Percentiles rank a stretch among this genome's conserved stretches.
Conservation (phyloP, 2,113 vertebrate genomes). For the Anoura caudifer region DNA sequence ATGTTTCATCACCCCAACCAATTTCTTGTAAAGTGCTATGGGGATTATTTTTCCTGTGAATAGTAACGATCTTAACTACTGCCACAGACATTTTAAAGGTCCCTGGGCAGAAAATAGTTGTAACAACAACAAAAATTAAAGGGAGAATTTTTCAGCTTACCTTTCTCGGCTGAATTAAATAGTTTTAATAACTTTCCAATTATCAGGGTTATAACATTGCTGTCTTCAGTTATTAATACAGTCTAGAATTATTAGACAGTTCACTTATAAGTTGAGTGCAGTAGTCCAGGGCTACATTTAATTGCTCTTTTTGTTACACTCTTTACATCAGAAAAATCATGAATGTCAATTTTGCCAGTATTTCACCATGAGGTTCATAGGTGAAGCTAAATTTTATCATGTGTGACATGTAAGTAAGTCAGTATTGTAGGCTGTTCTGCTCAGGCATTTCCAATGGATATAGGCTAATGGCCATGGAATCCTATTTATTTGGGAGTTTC, state of each 20-base stretch:
- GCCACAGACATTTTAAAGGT: constrained; percentile 85
- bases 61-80: constrained; percentile 86
- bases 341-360: constrained; percentile 45
- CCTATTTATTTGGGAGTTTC: constrained; percentile 49
- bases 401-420: constrained; percentile 58
- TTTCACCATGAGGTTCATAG: constrained; percentile 15
- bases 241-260: background rate
- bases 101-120: constrained; percentile 88
- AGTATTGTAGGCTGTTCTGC: constrained; percentile 48
- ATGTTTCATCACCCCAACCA: constrained; percentile 84
- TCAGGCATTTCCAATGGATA: constrained; percentile 37
- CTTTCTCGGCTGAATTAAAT: constrained; percentile 58
- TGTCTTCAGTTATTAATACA: background rate
- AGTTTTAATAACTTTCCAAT: constrained; percentile 54
- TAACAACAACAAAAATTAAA: constrained; percentile 78
- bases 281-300: background rate
- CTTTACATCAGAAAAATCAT: constrained; percentile 15
- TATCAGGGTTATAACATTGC: constrained; percentile 21
- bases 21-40: constrained; percentile 85
- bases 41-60: constrained; percentile 83
- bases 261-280: background rate
- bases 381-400: constrained; percentile 12
- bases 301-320: constrained; percentile 54
- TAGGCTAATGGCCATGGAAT: constrained; percentile 48
- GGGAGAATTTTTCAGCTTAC: constrained; percentile 54